Evolutionary conservation across 1,140 invertebrate genomes (phyloP).

Genomic region (Drosophila navojoa): DNA sequence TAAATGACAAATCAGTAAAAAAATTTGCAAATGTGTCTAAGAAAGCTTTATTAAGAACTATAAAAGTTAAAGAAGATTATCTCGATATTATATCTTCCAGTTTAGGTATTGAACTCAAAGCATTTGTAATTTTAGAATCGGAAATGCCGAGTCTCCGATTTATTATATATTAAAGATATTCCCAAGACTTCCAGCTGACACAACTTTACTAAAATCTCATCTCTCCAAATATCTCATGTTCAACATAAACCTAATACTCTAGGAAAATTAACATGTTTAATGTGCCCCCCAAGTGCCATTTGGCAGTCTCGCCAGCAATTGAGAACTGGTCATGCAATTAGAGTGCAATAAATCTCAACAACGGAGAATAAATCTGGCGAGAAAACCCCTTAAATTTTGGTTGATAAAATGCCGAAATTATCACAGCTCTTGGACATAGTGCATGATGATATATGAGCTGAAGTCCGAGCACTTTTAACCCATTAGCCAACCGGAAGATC

Average conservation of each 20-base stretch:
- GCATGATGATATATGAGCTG: constrained; percentile 56
- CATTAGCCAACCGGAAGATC: constrained; percentile 80
- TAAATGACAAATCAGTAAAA: too few relatives aligned
- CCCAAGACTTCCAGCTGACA: too few relatives aligned
- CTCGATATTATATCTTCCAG: too few relatives aligned
- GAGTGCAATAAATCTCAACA: constrained; percentile 64
- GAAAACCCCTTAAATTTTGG: constrained; percentile 72
- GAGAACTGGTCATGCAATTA: constrained; percentile 43
- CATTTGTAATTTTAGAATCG: too few relatives aligned
- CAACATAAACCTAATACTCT: constrained; percentile 11
- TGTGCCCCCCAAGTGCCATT: constrained; percentile 24
- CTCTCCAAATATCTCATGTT: neutral
- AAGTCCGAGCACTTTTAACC: constrained; percentile 65
- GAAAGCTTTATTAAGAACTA: too few relatives aligned
- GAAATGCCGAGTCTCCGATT: too few relatives aligned
- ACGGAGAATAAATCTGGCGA: neutral
- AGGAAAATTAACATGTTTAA: constrained; percentile 6
- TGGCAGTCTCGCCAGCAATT: neutral
- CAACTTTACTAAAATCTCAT: too few relatives aligned
- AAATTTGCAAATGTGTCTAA: too few relatives aligned
- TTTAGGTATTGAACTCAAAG: too few relatives aligned
- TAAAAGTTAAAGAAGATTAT: too few relatives aligned
- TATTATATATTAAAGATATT: too few relatives aligned
- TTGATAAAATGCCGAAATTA: constrained; percentile 78
- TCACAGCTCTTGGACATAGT: constrained; percentile 40